These are phyloP conservation scores for Planiliza haematocheilus DNA, from an alignment of 2,113 vertebrate species.

Conservation along the genomic window DNA sequence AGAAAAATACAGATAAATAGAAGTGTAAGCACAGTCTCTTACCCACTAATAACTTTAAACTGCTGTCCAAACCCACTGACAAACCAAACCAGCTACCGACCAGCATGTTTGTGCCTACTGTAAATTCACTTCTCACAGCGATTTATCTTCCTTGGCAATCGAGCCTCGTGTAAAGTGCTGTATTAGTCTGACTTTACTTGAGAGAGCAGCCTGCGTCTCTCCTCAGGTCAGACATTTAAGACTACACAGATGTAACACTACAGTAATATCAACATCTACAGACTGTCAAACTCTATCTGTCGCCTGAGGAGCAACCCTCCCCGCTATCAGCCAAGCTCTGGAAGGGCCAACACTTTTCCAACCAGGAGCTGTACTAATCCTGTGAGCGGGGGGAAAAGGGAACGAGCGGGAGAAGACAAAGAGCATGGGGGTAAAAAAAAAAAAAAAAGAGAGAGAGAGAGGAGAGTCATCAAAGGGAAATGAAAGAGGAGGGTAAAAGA, in stretches of 20 bases:
- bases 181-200: conserved; percentile 33
- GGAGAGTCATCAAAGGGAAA: conserved; percentile 1
- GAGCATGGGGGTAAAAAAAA: conserved; percentile 10
- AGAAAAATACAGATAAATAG: conserved; percentile 28
- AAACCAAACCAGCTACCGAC: conserved; percentile 62
- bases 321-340: conserved; percentile 42
- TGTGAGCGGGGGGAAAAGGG: background rate
- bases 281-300: conserved; percentile 50
- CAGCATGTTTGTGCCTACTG: conserved; percentile 43
- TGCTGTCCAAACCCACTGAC: conserved; percentile 56
- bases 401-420: conserved; percentile 18
- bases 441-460: background rate
- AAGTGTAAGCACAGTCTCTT: conserved; percentile 22
- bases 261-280: conserved; percentile 51
- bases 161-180: conserved; percentile 21
- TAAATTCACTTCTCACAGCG: conserved; percentile 45
- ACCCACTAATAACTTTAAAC: conserved; percentile 40
- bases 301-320: conserved; percentile 24
- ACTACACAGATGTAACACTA: conserved; percentile 41
- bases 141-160: conserved; percentile 43
- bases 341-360: conserved; percentile 45
- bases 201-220: conserved; percentile 25
- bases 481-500: conserved; percentile 11
- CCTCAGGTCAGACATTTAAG: conserved; percentile 21
- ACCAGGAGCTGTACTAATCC: conserved; percentile 37